Conservation (phyloP, 2,113 vertebrate species). For the Otocyon megalotis region DNA sequence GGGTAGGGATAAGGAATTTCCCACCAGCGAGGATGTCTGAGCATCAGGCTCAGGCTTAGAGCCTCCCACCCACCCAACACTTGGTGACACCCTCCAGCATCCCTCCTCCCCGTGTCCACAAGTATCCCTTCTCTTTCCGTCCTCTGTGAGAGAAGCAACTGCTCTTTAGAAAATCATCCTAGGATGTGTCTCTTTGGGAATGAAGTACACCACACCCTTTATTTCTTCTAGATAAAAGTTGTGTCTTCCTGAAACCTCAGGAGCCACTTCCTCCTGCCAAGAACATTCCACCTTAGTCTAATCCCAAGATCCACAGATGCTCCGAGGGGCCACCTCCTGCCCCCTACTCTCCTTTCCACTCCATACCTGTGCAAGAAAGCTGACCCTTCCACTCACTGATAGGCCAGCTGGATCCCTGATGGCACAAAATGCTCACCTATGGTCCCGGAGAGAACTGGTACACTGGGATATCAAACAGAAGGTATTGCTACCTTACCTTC, state of each 20-base stretch:
- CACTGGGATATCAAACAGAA: not conserved
- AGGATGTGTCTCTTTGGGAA: not conserved
- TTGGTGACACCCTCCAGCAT: not conserved
- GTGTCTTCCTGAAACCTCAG: not conserved
- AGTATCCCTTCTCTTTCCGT: not conserved
- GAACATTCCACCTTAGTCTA: not conserved
- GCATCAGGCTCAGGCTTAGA: not conserved
- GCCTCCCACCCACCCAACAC: too few relatives aligned
- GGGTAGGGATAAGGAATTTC: not conserved
- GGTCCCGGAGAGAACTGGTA: not conserved
- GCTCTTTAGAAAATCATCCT: not conserved
- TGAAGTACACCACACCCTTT: not conserved
- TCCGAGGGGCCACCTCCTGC: fast-evolving
- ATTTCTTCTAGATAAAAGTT: not conserved
- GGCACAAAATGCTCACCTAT: not conserved
- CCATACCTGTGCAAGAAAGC: not conserved
- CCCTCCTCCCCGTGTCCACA: not conserved
- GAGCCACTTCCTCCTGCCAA: not conserved
- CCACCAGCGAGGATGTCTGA: not conserved
- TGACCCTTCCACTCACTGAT: too few relatives aligned
- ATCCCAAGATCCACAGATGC: not conserved
- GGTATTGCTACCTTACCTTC: not conserved
- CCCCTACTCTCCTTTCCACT: not conserved
- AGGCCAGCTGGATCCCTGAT: not conserved
- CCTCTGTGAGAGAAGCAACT: not conserved